phyloP scores from a whole-genome alignment of 2,797 vertebrate genomes.

The Sphenopsis melanotis region DNA sequence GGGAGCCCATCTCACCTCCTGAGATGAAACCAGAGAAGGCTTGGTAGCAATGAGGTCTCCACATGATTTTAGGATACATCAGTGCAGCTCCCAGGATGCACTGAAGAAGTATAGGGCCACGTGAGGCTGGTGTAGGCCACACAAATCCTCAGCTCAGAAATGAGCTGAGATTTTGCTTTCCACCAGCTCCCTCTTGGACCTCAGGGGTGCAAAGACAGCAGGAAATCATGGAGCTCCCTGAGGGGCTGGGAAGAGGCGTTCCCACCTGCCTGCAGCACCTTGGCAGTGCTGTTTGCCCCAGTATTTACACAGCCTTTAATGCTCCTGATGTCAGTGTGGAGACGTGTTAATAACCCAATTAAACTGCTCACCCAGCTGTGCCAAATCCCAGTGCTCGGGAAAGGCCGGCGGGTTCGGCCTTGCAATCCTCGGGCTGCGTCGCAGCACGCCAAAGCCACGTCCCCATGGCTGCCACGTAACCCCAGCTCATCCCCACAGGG shows the following conservation, averaged over 20 bases:
- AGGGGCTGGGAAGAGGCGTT: not conserved
- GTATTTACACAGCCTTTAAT: not conserved
- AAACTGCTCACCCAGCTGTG: conserved; percentile 39
- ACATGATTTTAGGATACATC: not conserved
- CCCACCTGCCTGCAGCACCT: not conserved
- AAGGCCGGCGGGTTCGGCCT: not conserved
- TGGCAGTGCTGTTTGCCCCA: not conserved
- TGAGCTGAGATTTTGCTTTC: not conserved
- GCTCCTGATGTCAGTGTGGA: conserved; percentile 19
- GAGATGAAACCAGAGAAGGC: not conserved
- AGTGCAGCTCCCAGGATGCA: not conserved
- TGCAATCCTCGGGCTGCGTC: no score
- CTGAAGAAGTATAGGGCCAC: not conserved
- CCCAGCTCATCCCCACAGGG: no score
- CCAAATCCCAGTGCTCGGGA: not conserved
- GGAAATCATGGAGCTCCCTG: not conserved
- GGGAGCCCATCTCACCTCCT: not conserved
- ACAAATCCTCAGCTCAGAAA: not conserved
- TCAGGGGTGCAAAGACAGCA: not conserved
- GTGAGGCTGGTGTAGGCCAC: not conserved
- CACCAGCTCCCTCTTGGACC: not conserved
- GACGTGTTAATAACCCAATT: conserved; percentile 58
- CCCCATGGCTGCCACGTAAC: no score
- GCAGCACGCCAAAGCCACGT: no score
- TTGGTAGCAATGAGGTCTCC: not conserved